A percentile compares a stretch with the other conserved stretches of the same genome.
These are phyloP conservation scores for Hippocampus comes DNA, from an alignment of 2,113 vertebrate genomes.

Conservation along the genomic window DNA sequence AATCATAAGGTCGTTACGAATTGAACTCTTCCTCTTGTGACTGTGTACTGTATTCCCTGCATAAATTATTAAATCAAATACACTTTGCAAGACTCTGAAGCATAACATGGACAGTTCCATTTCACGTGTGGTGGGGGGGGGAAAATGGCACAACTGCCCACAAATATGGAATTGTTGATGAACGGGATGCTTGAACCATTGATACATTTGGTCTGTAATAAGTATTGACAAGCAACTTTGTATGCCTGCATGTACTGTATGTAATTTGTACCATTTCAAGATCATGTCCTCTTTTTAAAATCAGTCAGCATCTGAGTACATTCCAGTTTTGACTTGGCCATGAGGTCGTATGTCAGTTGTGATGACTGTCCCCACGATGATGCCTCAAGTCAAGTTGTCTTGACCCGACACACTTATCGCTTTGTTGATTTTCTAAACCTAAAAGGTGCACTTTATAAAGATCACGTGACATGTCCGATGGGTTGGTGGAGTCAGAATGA, in stretches of 20 bases:
- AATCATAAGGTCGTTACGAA: slow-evolving; percentile 4
- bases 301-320: slow-evolving; percentile 56
- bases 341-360: slow-evolving; percentile 17
- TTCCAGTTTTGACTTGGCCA: slow-evolving; percentile 58
- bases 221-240: slow-evolving; percentile 1
- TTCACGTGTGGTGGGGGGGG: slow-evolving; percentile 10
- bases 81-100: not conserved
- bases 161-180: not conserved
- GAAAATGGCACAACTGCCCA: slow-evolving; percentile 8
- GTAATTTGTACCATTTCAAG: slow-evolving; percentile 50
- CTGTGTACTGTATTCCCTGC: slow-evolving; percentile 10
- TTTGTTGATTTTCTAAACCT: slow-evolving; percentile 63
- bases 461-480: slow-evolving; percentile 60
- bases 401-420: slow-evolving; percentile 41
- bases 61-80: not conserved
- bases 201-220: not conserved
- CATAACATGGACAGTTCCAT: slow-evolving; percentile 4
- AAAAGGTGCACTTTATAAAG: slow-evolving; percentile 75
- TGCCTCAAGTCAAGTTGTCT: slow-evolving; percentile 55
- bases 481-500: slow-evolving; percentile 46
- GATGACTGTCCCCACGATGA: slow-evolving; percentile 31
- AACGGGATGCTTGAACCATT: not conserved
- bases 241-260: slow-evolving; percentile 56
- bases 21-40: slow-evolving; percentile 10
- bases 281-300: slow-evolving; percentile 36